These are phyloP conservation scores for Germaria angustata DNA, from an alignment of 2,888 invertebrate genomes.

Conservation along the genomic window DNA sequence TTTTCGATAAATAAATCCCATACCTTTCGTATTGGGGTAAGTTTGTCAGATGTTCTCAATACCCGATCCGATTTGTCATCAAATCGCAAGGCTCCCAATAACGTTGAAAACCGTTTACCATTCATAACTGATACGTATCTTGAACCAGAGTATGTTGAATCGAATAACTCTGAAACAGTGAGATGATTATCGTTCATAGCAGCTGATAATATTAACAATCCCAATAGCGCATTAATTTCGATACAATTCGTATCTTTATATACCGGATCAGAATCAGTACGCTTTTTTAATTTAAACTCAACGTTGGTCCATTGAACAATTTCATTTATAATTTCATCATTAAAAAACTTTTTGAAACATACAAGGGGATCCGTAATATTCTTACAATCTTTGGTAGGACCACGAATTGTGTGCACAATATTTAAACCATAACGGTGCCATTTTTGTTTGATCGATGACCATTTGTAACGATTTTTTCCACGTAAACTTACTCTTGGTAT, in stretches of 20 bases:
- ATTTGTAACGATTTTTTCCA: background rate
- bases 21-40: constrained; percentile 2
- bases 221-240: no score
- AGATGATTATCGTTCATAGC: background rate
- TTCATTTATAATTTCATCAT: background rate
- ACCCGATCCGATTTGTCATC: constrained; percentile 9
- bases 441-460: background rate
- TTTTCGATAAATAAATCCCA: constrained; percentile 50
- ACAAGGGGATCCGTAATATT: background rate
- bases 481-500: background rate
- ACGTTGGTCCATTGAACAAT: constrained; percentile 13
- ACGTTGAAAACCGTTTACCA: background rate
- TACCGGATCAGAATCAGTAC: constrained; percentile 5
- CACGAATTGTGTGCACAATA: background rate
- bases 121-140: background rate
- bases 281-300: constrained; percentile 27
- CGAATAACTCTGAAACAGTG: no score
- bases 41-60: constrained; percentile 14
- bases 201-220: background rate
- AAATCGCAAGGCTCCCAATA: background rate
- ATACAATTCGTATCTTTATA: background rate
- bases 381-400: background rate
- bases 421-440: background rate
- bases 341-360: background rate
- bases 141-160: background rate